Conservation (phyloP, 2,888 invertebrate genomes). For the Limnephilus lunatus region DNA sequence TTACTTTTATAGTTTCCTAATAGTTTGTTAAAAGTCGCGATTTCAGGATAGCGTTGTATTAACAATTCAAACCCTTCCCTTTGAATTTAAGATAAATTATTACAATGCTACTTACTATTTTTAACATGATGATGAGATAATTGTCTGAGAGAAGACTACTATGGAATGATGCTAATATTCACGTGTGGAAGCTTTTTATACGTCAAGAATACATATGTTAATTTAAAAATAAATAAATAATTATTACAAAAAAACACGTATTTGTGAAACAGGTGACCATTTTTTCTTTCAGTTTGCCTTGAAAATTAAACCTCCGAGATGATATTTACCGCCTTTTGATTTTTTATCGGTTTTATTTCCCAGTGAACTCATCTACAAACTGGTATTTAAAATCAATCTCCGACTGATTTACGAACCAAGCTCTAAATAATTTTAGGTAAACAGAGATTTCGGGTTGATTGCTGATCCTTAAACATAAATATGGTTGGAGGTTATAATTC, state of each 20-base stretch:
- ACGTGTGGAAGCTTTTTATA: constrained; percentile 50
- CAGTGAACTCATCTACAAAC: constrained; percentile 2
- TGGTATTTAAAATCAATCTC: constrained; percentile 2
- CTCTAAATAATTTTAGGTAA: neutral
- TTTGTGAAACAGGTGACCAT: neutral
- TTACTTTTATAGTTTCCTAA: neutral
- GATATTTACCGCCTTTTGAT: neutral
- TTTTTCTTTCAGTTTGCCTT: neutral
- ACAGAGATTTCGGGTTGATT: neutral
- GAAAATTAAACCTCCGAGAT: neutral
- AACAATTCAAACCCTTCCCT: neutral
- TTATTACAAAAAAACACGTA: neutral
- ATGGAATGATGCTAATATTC: constrained; percentile 52
- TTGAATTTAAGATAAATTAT: neutral
- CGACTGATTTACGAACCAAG: neutral
- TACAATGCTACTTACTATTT: constrained; percentile 71
- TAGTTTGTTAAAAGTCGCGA: no score
- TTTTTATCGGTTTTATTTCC: neutral
- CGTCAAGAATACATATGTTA: neutral
- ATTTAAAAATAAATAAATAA: neutral
- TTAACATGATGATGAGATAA: constrained; percentile 71
- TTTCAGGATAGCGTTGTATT: neutral
- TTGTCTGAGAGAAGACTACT: constrained; percentile 60
- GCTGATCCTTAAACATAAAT: neutral
- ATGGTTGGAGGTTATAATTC: neutral